Evolutionary conservation across 2,888 invertebrate genomes (phyloP).

Genomic region (Papilio gigon): DNA sequence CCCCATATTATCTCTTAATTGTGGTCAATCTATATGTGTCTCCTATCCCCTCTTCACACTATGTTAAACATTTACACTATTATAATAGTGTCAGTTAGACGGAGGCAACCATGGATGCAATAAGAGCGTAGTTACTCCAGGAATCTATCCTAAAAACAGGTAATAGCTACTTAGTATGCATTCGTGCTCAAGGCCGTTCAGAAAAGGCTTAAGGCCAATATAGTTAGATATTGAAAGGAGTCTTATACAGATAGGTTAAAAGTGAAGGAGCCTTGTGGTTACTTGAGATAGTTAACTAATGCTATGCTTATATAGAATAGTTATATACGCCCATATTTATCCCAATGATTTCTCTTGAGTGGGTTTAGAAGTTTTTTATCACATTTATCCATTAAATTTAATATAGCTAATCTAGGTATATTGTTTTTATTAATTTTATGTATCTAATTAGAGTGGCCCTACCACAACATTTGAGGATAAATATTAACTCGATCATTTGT

Average conservation of each 20-base stretch:
- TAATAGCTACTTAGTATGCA: not conserved
- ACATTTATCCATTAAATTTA: not conserved
- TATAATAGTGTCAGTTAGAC: no score
- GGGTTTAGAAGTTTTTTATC: not conserved
- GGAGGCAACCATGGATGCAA: not conserved
- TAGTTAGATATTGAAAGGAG: constrained; percentile 23
- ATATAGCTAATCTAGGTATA: not conserved
- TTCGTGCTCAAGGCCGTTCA: constrained; percentile 7
- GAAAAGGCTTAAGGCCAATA: constrained; percentile 8
- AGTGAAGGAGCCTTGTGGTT: constrained; percentile 15
- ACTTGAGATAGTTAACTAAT: constrained; percentile 8
- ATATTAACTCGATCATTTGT: no score
- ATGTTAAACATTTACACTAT: no score
- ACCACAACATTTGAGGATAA: no score
- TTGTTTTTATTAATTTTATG: no score
- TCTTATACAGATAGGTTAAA: constrained; percentile 22
- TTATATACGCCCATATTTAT: not conserved
- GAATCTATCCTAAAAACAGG: not conserved
- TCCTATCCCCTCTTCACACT: no score
- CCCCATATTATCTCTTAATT: no score
- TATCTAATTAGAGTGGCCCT: no score
- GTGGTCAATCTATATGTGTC: no score
- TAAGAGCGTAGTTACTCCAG: constrained; percentile 1
- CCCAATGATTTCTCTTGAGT: not conserved
- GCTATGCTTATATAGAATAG: not conserved